Base-by-base conservation (phyloP, 2,797 vertebrate genomes). In the Phylloscopus collybita region DNA sequence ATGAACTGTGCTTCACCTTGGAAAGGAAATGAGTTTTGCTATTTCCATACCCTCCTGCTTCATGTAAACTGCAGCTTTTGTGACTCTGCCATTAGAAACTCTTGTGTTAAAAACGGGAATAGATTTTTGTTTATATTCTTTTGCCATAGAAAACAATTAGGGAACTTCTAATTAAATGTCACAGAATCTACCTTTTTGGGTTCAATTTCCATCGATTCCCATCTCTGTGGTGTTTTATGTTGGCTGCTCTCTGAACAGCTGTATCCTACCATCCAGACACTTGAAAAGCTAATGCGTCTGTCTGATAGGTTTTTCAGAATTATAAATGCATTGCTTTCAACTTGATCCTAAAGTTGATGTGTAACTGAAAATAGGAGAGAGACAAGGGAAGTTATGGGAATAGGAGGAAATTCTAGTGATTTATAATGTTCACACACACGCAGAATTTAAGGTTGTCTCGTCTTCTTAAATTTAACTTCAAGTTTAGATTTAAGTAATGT, bases 1-100 rank as follows among this genome's bases (percentile, higher is more conserved):
- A 38, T 95, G 91, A 96, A 95, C 94, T 96, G 94, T 86, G 87
- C 42, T 92, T 97, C 95, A 96, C 95, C 95, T 96, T 95, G 71
- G 86, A 74, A 94, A 93, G 95, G 96, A 96, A 96, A 88, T 94
- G 80, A 90, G 64, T 84, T 90, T 45, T 90, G 94, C 38, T 49
- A 32, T 94, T 96, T 91, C 64, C 60, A 40, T 96, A 51, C 72
- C 79, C 86, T 95, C 84, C 80, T 94, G 80, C 91, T 79, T 91
- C 53, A 7, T 92, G 78, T 92, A 87, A 96, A 90, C 80, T 90
- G 61, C 61, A 57, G 82, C 42, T 90, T 93, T 80, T 47, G 36
- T 38, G 54, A 14, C 56, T 87, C 45, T 83, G 42, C 80, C 44
- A 26, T 96, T 86, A 94, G 88, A 60, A 83, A 25, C 64, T 90